Base-by-base conservation (phyloP, 2,888 invertebrate genomes). In the Acholoe squamosa region DNA sequence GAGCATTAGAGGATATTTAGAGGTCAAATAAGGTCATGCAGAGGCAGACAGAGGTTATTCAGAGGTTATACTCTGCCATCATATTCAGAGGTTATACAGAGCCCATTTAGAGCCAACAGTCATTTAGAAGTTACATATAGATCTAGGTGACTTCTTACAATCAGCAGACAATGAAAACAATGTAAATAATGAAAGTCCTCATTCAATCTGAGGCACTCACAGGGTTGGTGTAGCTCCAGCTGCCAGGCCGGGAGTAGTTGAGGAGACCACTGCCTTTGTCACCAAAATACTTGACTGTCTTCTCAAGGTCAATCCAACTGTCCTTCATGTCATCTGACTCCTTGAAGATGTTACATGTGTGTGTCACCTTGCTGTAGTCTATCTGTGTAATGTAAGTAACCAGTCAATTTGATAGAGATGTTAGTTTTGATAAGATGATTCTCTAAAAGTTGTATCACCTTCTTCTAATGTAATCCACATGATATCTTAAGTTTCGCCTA, bases 241-340 rank as follows among this genome's bases (percentile, higher is more conserved):
- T 31, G 19, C 92, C 92, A 3, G 91, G 91, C 22, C 89, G 56
- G 7, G 92, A 98, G 95, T 98, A 98, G 56, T 98, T 97, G 91
- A 98, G 98, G 93, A 98, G 97, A 33, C 97, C 96, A 95, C 98
- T 98, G 96, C 98, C 98, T 96, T 98, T 98, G 96, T 98, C 98
- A 92, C 98, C 98, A 96, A 98, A 98, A 96, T 98, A 98, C 96
- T 99, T 98, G 94, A 99, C 98, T 93, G 98, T 98, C 95, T 97
- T 97, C 95, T 98, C 98, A 93, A 99, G 97, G 95, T 98, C 98
- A 52, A 97, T 97, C 98, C 98, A 99, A 52, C 98, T 98, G 96
- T 98, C 98, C 96, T 98, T 98, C 92, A 99, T 98, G 95, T 99
- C 98, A 95, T 98, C 98, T 94, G 97, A 98, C 96, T 98, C 98